Evolutionary conservation across 2,797 vertebrate genomes (phyloP), one percentile per base, ranked within the genome.

Genomic region (Peromyscus eremicus): DNA sequence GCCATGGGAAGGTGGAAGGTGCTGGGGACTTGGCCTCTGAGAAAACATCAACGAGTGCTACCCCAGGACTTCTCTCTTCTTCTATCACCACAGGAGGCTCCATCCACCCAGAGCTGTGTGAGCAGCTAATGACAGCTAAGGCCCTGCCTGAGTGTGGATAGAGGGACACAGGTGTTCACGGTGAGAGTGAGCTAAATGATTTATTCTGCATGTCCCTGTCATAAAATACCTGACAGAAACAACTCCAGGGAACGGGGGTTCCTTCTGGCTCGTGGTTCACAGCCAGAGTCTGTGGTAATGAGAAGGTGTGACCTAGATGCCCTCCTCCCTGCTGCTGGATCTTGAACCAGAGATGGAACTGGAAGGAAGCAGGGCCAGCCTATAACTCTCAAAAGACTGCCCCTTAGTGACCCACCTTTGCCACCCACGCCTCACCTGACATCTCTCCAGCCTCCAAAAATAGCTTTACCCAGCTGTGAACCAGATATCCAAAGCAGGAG

Each of bases 1-100:
- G 34, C 40, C 29, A 0, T 0, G 12, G 62, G 40, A 25, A 23
- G 68, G 19, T 1, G 0, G 34, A 27, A 49, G 37, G 14, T 0
- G 6, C 1, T 7, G 8, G 60, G 86, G 83, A 57, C 12, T 34
- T 40, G 17, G 64, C 43, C 21, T 10, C 27, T 14, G n/a, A 64
- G 14, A 27, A 55, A 19, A 10, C 1, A n/a, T 32, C 40, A 60
- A 4, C 29, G 76, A 43, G 13, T 12, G 2, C 37, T 27, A 14
- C 21, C 17, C n/a, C 55, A 4, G 34, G 73, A 40, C 25, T 23
- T 16, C 16, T 25, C 9, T 16, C 40, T 25, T 17, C 14, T 82
- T 62, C 40, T 23, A 11, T 66, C 34, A 52, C 64, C 64, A 2
- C 12, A 25, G 3, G 32, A 62, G 52, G 34, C 13, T 43, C 91